Conservation (phyloP, 2,797 vertebrate genomes). For the Halcyon leucocephala region DNA sequence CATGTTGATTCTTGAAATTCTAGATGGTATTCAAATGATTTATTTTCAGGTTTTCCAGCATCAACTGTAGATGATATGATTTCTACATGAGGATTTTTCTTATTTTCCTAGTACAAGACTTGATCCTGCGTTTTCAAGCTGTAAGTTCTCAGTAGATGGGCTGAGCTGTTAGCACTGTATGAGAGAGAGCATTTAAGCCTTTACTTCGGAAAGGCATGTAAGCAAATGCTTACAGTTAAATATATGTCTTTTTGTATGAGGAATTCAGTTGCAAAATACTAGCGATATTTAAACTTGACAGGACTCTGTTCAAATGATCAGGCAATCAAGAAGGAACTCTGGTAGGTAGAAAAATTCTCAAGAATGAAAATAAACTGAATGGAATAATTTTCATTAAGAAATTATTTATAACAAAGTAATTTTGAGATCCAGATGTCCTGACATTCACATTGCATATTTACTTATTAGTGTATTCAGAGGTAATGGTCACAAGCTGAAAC, state of each 20-base stretch:
- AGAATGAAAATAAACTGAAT: neutral
- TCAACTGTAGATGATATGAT: neutral
- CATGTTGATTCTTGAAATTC: slow-evolving; percentile 9
- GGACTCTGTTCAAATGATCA: neutral
- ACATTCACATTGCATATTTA: neutral
- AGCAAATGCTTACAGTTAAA: slow-evolving; percentile 8
- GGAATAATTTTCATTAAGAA: neutral
- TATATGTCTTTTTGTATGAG: neutral
- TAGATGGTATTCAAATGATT: neutral
- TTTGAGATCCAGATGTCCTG: neutral
- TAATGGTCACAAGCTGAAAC: neutral
- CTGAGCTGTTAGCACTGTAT: neutral
- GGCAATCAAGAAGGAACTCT: neutral
- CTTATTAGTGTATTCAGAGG: neutral
- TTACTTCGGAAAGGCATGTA: neutral
- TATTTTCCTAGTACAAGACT: neutral
- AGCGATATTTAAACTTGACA: neutral
- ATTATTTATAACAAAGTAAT: neutral
- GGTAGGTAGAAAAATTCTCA: neutral
- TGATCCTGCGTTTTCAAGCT: neutral
- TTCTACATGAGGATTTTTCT: neutral
- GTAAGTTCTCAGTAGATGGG: neutral
- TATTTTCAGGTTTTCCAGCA: neutral
- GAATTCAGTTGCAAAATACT: slow-evolving; percentile 15
- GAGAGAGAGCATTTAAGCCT: neutral